Conservation (phyloP, 2,888 invertebrate genomes). For the Lepidocyrtoides sp. region DNA sequence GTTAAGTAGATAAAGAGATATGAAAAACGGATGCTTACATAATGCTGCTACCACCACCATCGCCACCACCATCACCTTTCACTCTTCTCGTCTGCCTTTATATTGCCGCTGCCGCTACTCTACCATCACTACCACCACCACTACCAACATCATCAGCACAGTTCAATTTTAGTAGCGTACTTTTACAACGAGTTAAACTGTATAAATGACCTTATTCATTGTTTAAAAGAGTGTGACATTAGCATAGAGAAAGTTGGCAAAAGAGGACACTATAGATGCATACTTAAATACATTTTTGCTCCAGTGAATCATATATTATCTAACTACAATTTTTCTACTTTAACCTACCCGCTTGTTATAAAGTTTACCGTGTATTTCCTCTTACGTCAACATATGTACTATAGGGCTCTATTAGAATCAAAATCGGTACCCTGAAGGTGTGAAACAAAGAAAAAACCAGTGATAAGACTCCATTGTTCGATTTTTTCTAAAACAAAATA, state of each 20-base stretch:
- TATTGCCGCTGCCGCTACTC: not conserved
- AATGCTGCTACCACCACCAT: not conserved
- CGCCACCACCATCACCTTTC: slow-evolving; percentile 62
- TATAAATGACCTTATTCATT: slow-evolving; percentile 48
- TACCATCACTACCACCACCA: not conserved
- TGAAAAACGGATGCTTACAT: slow-evolving; percentile 66
- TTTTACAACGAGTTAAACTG: slow-evolving; percentile 9
- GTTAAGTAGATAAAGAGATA: slow-evolving; percentile 70
- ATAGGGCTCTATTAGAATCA: slow-evolving; percentile 63
- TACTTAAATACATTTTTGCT: slow-evolving; percentile 20
- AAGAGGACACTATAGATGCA: not conserved
- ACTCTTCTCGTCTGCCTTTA: slow-evolving; percentile 39
- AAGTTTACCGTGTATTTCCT: not conserved
- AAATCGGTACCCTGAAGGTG: slow-evolving; percentile 72
- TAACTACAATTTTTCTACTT: not conserved
- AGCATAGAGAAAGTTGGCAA: slow-evolving; percentile 57
- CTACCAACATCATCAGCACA: not conserved
- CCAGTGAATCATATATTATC: slow-evolving; percentile 43
- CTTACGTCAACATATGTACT: slow-evolving; percentile 15
- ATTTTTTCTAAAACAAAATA: too few relatives aligned
- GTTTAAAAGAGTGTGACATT: slow-evolving; percentile 67
- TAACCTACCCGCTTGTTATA: not conserved
- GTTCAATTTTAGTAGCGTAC: slow-evolving; percentile 27
- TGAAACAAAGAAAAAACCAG: slow-evolving; percentile 48
- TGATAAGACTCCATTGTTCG: slow-evolving; percentile 37